A percentile compares a stretch with the other conserved stretches of the same genome.
Conservation (phyloP, 2,113 vertebrate genomes). For the Cyanoliseus patagonus region DNA sequence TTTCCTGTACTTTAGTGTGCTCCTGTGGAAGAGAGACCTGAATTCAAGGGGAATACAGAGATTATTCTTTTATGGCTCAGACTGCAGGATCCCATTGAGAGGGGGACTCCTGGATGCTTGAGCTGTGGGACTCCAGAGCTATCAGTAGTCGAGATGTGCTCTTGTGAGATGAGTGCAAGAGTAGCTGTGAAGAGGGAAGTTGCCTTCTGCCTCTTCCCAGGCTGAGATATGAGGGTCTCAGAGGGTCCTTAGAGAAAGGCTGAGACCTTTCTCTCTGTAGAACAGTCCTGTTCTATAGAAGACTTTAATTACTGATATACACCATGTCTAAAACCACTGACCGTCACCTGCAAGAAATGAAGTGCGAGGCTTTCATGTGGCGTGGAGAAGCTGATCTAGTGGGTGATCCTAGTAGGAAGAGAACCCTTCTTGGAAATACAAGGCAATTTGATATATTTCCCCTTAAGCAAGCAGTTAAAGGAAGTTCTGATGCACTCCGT, state of each 20-base stretch:
- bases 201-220: neutral
- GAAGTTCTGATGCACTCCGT: neutral
- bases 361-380: neutral
- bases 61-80: neutral
- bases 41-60: neutral
- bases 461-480: neutral
- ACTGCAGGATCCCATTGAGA: neutral
- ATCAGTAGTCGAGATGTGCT: neutral
- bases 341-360: neutral
- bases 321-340: neutral
- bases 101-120: neutral
- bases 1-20: neutral
- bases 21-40: neutral
- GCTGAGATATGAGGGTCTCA: neutral
- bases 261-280: neutral
- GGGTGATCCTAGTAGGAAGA: neutral
- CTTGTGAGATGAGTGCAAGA: neutral
- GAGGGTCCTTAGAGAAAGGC: neutral
- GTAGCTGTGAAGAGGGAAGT: neutral
- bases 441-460: neutral
- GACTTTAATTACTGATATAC: neutral
- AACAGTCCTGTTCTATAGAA: neutral
- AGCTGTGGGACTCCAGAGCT: neutral
- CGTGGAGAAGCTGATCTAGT: neutral
- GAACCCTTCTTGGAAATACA: neutral